Evolutionary conservation across 2,797 vertebrate genomes (phyloP), one percentile per base, ranked within the genome.

Genomic region (Sorex maritimensis): DNA sequence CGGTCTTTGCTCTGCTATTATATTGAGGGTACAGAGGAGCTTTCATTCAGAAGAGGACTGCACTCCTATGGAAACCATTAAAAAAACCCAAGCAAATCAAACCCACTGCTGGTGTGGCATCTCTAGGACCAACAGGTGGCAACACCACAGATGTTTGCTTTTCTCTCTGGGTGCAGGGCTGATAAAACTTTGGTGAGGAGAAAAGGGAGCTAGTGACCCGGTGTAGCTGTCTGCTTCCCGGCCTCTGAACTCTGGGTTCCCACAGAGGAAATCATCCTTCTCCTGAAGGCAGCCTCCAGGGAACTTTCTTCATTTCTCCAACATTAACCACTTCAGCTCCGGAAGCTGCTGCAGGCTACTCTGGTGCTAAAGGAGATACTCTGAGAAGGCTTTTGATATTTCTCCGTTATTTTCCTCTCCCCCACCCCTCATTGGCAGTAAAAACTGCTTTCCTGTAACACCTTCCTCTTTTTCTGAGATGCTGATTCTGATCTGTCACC

Each of bases 281-380:
- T 77, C 65, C 72, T 4, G 41, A 52, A 78, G 55, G 26, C 77
- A 77, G 86, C 41, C 94, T 92, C 94, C 28, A 7, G 95, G 95
- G 95, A 95, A 30, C 81, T 94, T 83, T 73, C 88, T 93, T 94
- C 91, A 90, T 91, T 92, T 92, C 74, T 85, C 87, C 81, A 77
- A 26, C 74, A 92, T 95, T 94, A 95, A 92, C 93, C 81, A 85
- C 83, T 78, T 95, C 80, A 90, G 44, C 26, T 41, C 71, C 41
- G 92, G 82, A 77, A 79, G 92, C 75, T 38, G 82, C 69, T 72
- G 87, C 87, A 83, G 94, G 88, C 91, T 87, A 15, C 83, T n/a
- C 41, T 21, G 14, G 65, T 73, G 21, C 58, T 21, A 17, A 21
- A 92, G 61, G n/a, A 86, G 71, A 69, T 41, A 11, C 61, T 71